These are phyloP conservation scores for Aphrophora alni DNA, from an alignment of 2,888 invertebrate species.

Conservation along the genomic window DNA sequence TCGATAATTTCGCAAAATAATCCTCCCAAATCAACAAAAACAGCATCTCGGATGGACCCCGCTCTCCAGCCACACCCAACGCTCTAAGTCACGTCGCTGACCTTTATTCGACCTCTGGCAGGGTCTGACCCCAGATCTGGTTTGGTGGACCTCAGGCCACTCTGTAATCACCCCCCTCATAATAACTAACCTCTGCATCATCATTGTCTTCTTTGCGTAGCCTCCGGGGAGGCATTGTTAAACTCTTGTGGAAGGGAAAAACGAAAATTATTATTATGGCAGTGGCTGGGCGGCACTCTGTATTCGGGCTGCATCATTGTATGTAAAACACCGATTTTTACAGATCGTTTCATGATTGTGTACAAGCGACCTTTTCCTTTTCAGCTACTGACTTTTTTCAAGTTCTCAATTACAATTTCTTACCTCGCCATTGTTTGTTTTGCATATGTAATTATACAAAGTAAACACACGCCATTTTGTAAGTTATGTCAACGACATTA, in stretches of 20 bases:
- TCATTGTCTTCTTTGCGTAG: not conserved
- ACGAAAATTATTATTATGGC: not conserved
- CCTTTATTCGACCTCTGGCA: conserved; percentile 3
- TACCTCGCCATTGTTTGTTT: not conserved
- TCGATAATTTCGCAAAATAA: too few species aligned
- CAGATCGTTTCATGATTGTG: not conserved
- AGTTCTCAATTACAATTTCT: not conserved
- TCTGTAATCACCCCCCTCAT: not conserved
- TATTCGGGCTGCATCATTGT: not conserved
- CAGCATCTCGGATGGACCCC: not conserved
- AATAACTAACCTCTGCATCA: not conserved
- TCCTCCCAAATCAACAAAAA: too few species aligned
- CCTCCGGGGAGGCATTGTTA: not conserved
- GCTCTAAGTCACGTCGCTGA: not conserved
- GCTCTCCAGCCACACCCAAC: not conserved
- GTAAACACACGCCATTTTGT: too few species aligned
- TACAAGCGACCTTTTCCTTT: not conserved
- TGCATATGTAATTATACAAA: not conserved
- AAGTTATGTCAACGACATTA: too few species aligned
- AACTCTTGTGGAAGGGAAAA: not conserved
- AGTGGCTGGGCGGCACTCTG: not conserved
- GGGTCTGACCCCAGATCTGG: conserved; percentile 5
- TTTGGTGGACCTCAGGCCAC: not conserved
- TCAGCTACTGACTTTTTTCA: not conserved
- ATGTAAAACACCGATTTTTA: not conserved